Evolutionary conservation across 2,797 vertebrate species (phyloP), one percentile per base, ranked within the genome.

Genomic region (Benthosema pterotum): DNA sequence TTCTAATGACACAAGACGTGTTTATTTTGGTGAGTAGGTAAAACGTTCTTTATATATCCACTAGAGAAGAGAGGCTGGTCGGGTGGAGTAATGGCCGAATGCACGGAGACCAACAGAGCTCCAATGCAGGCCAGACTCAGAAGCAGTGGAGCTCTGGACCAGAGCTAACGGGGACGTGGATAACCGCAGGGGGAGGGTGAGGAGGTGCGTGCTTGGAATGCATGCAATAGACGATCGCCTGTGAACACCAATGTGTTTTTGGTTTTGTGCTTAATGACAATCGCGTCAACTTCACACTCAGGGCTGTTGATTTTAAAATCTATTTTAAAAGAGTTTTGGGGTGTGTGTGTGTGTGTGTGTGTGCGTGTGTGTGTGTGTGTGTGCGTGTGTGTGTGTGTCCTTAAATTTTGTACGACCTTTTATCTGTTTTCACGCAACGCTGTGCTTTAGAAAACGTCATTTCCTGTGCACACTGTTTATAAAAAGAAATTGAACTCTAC

Each of bases 251-350:
- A n/a, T n/a, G 66, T 0, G 4, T 53, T 75, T 46, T 12, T 54
- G 4, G 2, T 22, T 22, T 22, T 22, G 19, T 12, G 1, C 3
- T 56, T 14, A 32, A 75, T 49, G 15, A 66, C 17, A 54, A 56
- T 73, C 50, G 22, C 17, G 78, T 54, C 65, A 58, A 63, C 77
- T 49, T 19, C 0, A 19, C 13, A 28, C 76, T 79, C 78, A 83
- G 83, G 82, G 47, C 50, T 52, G 55, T 53, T 63, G 13, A 5
- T 15, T 59, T 18, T 9, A 38, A 38, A 38, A 65, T 73, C 54
- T 42, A 61, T 16, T 61, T n/a, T 32, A 11, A 45, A 9, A 57
- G 5, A 54, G 1, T 53, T 60, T 53, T 25, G 0, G n/a, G n/a
- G n/a, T 25, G 61, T 61, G 43, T 51, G 12, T 71, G 45, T 70